Base-by-base conservation (phyloP, 2,888 invertebrate genomes). In the Mechanitis messenoides region DNA sequence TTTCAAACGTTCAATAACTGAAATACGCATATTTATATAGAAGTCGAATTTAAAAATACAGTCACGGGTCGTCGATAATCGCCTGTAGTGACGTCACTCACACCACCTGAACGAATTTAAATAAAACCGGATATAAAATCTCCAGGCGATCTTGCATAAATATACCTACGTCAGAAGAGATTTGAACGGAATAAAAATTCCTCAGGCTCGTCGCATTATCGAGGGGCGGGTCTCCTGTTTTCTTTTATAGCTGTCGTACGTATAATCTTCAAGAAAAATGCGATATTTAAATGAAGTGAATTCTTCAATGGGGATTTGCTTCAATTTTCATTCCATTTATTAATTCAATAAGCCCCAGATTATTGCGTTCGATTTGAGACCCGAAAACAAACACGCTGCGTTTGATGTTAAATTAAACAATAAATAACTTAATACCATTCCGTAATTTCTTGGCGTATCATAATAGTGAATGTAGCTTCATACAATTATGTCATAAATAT, bases 241-340 rank as follows among this genome's bases (percentile, higher is more conserved):
- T 88, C 87, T 87, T 91, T 91, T 90, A 90, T 89, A 83, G 88
- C 87, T 87, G 88, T 87, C 89, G 87, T 88, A 85, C 87, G 85
- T 88, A 90, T 90, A 90, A 90, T 90, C 90, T 90, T 88, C 83
- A 83, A 85, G 87, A 90, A 90, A 90, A 90, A 90, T 89, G 89
- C 85, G 85, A 90, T 90, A 89, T 89, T 90, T 88, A 90, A 90
- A 90, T 90, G 87, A 90, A 87, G 86, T 78, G 78, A 87, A 90
- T 90, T 90, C 89, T 81, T 77, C 72, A 72, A 78, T 81, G 81
- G 84, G 81, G 82, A 82, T 83, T 84, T 81, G 74, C 79, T 81
- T 81, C 82, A 79, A 79, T 81, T 80, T 81, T 81, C 80, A 81
- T 85, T 83, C 79, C 74, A 74, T 83, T 82, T 84, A 84, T 85